phyloP scores from a whole-genome alignment of 2,888 invertebrate species.

The Ectropis crepuscularia region DNA sequence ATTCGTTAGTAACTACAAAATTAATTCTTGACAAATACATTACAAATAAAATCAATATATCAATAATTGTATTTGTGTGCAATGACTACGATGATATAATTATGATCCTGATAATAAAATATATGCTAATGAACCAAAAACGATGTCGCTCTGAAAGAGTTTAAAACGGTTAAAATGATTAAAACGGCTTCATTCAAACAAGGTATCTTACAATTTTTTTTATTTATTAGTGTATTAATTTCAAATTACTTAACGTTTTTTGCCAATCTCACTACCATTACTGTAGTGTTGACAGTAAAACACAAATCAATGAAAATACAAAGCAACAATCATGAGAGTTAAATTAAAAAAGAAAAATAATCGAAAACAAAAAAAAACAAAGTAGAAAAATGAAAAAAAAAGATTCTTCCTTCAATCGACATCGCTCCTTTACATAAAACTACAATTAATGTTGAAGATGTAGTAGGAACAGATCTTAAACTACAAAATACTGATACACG shows the following conservation, averaged over 20 bases:
- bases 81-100: neutral
- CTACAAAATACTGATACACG: slow-evolving; percentile 79
- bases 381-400: neutral
- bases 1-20: slow-evolving; percentile 39
- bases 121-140: slow-evolving; percentile 19
- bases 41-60: slow-evolving; percentile 3
- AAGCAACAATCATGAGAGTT: too few relatives aligned
- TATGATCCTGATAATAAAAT: neutral
- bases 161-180: neutral
- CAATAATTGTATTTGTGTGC: neutral
- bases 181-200: neutral
- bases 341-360: too few relatives aligned
- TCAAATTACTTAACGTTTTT: too few relatives aligned
- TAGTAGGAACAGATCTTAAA: slow-evolving; percentile 65
- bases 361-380: slow-evolving; percentile 22
- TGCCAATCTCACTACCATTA: too few relatives aligned
- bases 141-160: neutral
- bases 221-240: too few relatives aligned
- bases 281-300: too few relatives aligned
- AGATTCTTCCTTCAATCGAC: neutral
- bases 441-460: slow-evolving; percentile 33
- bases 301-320: too few relatives aligned
- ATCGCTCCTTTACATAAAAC: slow-evolving; percentile 31
- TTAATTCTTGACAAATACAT: slow-evolving; percentile 20
- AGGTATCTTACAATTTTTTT: neutral